Percentiles rank a stretch among this genome's conserved stretches.
Evolutionary conservation across 2,888 invertebrate species (phyloP).

Genomic region (Sinodicranocentrus sp.): DNA sequence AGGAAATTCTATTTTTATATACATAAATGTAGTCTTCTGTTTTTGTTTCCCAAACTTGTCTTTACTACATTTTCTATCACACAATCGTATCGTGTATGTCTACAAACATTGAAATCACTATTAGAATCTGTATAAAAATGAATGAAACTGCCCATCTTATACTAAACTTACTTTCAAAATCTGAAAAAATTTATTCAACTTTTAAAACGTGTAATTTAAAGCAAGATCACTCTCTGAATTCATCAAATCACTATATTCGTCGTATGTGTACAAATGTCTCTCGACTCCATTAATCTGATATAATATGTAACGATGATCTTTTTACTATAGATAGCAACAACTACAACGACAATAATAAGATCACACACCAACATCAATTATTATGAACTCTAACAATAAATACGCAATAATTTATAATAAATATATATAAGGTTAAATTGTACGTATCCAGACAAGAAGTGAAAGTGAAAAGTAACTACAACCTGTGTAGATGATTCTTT

Average conservation of each 20-base stretch:
- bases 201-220: conserved; percentile 36
- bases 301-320: neutral
- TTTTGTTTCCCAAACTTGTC: too few species aligned
- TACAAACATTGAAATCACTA: too few species aligned
- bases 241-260: neutral
- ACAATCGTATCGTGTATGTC: too few species aligned
- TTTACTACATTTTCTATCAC: too few species aligned
- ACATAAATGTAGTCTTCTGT: too few species aligned
- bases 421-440: conserved; percentile 27
- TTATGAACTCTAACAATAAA: conserved; percentile 20
- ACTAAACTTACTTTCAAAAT: neutral
- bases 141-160: conserved; percentile 25
- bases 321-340: conserved; percentile 33
- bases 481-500: conserved; percentile 54
- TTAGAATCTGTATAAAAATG: too few species aligned
- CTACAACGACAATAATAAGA: conserved; percentile 27
- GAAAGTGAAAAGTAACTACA: conserved; percentile 42
- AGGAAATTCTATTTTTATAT: too few species aligned
- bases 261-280: conserved; percentile 25
- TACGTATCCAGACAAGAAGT: conserved; percentile 49
- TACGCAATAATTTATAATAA: conserved; percentile 28
- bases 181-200: conserved; percentile 34
- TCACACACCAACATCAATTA: conserved; percentile 32
- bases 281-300: conserved; percentile 18
- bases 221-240: conserved; percentile 56